phyloP scores from a whole-genome alignment of 1,140 invertebrate genomes.

The Heliconius himera region DNA sequence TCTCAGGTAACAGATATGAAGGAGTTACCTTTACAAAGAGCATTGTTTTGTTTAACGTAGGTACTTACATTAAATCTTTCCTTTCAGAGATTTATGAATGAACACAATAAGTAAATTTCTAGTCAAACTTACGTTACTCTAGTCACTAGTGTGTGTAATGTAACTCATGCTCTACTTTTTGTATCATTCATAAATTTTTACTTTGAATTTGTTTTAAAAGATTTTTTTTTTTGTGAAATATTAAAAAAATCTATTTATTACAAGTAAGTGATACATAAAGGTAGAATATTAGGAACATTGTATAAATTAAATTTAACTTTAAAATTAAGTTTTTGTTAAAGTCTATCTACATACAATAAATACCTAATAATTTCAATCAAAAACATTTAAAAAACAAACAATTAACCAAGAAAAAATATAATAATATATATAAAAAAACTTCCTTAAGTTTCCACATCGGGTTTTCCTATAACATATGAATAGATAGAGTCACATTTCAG shows the following conservation, averaged over 20 bases:
- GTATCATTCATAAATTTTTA: not conserved
- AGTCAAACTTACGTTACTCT: not conserved
- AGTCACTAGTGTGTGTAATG: not conserved
- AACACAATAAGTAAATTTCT: not conserved
- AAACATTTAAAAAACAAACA: too few relatives aligned
- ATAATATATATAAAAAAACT: not conserved
- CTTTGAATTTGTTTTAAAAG: not conserved
- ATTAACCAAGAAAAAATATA: too few relatives aligned
- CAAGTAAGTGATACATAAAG: too few relatives aligned
- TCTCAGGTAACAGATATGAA: slow-evolving; percentile 47
- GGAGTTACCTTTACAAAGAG: slow-evolving; percentile 38
- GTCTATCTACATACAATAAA: too few relatives aligned
- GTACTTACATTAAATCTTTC: slow-evolving; percentile 14
- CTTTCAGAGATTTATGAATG: slow-evolving; percentile 27
- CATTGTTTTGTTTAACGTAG: slow-evolving; percentile 31
- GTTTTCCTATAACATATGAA: not conserved
- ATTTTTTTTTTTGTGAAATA: too few relatives aligned
- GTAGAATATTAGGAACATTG: too few relatives aligned
- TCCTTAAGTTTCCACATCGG: not conserved
- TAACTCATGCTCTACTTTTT: not conserved
- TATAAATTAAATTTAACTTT: too few relatives aligned
- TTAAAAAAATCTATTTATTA: too few relatives aligned
- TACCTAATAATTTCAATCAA: too few relatives aligned
- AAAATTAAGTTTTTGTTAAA: too few relatives aligned
- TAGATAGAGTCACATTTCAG: not conserved